Conservation (phyloP, 2,797 vertebrate genomes). For the Syndactyla subalaris region DNA sequence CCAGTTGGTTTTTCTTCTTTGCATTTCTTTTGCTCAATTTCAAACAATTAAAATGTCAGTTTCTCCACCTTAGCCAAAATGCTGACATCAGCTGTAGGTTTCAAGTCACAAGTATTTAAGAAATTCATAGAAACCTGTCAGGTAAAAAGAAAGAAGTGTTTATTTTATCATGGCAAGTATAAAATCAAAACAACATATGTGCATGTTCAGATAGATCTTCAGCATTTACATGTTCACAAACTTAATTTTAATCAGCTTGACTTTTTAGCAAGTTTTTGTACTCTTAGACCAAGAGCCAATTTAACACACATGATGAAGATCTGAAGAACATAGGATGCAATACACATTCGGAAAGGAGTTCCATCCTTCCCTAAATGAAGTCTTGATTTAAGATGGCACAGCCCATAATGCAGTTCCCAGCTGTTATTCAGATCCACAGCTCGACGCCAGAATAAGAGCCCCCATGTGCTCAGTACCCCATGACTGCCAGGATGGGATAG, state of each 20-base stretch:
- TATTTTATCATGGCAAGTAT: background rate
- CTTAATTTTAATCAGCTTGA: background rate
- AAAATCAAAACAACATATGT: background rate
- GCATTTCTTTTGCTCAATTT: background rate
- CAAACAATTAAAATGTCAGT: background rate
- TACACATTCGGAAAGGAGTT: background rate
- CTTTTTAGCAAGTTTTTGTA: background rate
- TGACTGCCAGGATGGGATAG: background rate
- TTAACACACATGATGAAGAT: background rate
- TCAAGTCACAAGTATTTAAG: background rate
- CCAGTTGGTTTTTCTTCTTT: background rate
- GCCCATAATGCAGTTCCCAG: background rate
- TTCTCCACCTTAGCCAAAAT: background rate
- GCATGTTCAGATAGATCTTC: background rate
- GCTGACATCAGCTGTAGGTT: background rate
- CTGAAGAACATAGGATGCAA: fast-evolving
- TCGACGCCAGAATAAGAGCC: fast-evolving
- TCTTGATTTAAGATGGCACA: background rate
- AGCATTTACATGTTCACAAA: fast-evolving
- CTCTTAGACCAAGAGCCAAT: background rate
- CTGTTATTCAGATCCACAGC: background rate
- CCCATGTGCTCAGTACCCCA: fast-evolving
- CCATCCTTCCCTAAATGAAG: background rate
- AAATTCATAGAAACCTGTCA: background rate
- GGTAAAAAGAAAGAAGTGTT: background rate